Evolutionary conservation across 2,113 vertebrate species (phyloP), one percentile per base, ranked within the genome.

Genomic region (Charadrius vociferus): DNA sequence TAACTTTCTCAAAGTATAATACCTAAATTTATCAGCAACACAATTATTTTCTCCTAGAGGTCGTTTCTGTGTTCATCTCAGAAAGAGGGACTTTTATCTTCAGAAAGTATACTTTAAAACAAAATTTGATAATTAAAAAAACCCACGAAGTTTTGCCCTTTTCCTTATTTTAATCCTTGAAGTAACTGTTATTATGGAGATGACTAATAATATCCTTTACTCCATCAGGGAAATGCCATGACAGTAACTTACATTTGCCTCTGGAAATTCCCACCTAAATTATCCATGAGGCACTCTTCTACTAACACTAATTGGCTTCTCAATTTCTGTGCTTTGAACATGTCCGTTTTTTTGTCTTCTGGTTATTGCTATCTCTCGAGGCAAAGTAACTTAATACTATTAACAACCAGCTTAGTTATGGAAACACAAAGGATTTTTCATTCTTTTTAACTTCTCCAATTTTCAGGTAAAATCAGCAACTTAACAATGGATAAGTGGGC

Each of bases 391-490:
- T 49, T 77, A 55, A 36, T 37, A 65, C 37, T 52, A 41, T 70
- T 83, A 82, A 65, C 16, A 6, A 32, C 16, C 30, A 63, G 4
- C 32, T 78, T 53, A 73, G 30, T 63, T 58, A 50, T 26, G 23
- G 37, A 74, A 73, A 37, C 18, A 37, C 12, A 50, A n/a, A 75
- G 14, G 14, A 39, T 72, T 71, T 61, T 68, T 56, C 8, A 22
- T 53, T 53, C 30, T 36, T 59, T 86, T 52, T 26, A 79, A 29
- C 18, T 41, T 65, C 75, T 89, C 52, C 24, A 83, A 10, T 84
- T 92, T 92, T 94, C 49, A 15, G 90, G n/a, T 24, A 32, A 17
- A 47, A 70, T 88, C 68, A 50, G 8, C 24, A 92, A 72, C 71
- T 43, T 81, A 82, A 75, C 14, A 80, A 26, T 49, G 49, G 37